A percentile compares a stretch with the other conserved stretches of the same genome.
Conservation (phyloP, 2,113 vertebrate species). For the Pygoscelis antarcticus region DNA sequence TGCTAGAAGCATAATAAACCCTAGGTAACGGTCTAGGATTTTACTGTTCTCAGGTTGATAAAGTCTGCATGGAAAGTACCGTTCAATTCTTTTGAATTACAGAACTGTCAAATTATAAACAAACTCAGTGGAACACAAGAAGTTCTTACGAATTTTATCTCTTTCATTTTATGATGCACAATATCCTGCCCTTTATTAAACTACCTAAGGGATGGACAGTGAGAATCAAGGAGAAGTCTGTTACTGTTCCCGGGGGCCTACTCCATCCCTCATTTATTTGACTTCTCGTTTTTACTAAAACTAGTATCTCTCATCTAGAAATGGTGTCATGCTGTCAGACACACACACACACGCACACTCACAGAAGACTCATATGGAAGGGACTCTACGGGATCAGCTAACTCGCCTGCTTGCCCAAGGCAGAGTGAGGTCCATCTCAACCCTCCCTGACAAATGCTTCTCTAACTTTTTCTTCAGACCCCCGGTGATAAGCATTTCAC, state of each 20-base stretch:
- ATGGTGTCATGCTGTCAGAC: not conserved
- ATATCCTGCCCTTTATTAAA: slow-evolving; percentile 59
- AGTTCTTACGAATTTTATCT: slow-evolving; percentile 3
- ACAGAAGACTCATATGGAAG: not conserved
- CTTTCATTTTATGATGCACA: not conserved
- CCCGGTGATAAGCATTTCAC: not conserved
- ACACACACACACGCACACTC: too few relatives aligned
- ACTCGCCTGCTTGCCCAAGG: not conserved
- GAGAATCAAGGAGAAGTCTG: not conserved
- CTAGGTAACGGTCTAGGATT: not conserved
- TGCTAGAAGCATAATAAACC: not conserved
- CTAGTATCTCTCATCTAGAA: not conserved
- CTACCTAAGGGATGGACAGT: not conserved
- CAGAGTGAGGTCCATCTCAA: not conserved
- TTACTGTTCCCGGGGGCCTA: not conserved
- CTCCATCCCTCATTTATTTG: not conserved
- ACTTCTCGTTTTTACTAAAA: not conserved
- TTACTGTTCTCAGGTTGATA: slow-evolving; percentile 8
- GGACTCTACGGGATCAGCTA: too few relatives aligned
- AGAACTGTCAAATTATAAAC: not conserved
- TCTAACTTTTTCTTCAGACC: not conserved
- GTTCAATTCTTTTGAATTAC: not conserved
- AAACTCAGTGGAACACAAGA: not conserved
- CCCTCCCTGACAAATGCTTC: not conserved
- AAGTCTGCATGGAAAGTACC: not conserved